Base-by-base conservation (phyloP, 1,140 invertebrate species). In the Bombus pyrosoma region DNA sequence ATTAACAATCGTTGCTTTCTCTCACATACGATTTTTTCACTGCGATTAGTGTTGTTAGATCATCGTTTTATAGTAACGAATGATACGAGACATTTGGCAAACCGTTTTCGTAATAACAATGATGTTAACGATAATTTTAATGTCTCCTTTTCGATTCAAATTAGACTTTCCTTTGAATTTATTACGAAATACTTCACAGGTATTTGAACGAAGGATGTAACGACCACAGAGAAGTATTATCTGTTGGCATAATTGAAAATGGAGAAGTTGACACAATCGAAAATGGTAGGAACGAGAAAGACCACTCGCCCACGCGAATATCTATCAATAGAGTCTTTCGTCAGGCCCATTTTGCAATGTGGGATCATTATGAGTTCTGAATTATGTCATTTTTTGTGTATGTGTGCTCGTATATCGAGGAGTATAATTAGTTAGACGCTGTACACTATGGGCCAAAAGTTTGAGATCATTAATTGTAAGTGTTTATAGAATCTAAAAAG, bases 261-360 rank as follows among this genome's bases (percentile, higher is more conserved):
- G 18, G 18, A 53, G n/a, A 25, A 39, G 32, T 68, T 37, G 64
- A 28, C n/a, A 47, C 43, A 81, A 81, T 71, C 71, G 59, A 64
- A 82, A 75, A 47, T 41, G 59, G 57, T 25, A 41, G 47, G 71
- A 76, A 76, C 73, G 73, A 64, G 43, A 62, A 57, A 83, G 69
- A 81, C 66, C 66, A 77, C 47, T 91, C 89, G 83, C 90, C 89
- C 74, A 91, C 89, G 82, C 69, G 69, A 80, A 34, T 62, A 78
- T 92, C 93, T 92, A 93, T 93, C 91, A 93, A 93, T 93, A 93
- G 92, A 88, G 86, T 89, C 92, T 93, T 93, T 93, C 92, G 91
- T 93, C 92, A 92, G 92, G 90, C 91, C 91, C 72, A 87, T 91
- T 88, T 83, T 93, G 89, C 90, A 83, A 91, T 83, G 89, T 88